Base-by-base conservation (phyloP, 2,888 invertebrate genomes). In the Phortica okadai region DNA sequence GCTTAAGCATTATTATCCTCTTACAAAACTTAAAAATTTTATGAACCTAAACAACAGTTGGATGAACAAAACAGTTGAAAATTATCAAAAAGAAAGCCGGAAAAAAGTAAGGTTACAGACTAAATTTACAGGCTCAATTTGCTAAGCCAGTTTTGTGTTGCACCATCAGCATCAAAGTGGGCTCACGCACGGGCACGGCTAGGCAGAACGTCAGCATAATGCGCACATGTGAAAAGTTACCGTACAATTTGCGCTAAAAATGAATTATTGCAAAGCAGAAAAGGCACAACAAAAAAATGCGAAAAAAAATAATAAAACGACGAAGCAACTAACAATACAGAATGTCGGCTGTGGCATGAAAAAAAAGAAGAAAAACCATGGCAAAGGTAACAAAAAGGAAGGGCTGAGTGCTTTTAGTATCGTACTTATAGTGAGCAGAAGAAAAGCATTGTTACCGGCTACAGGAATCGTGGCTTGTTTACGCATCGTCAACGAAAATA, bases 241-340 rank as follows among this genome's bases (percentile, higher is more conserved):
- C 25, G 7, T 50, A 81, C 79, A 86, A 84, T 84, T 84, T 86
- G 84, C 78, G 82, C 84, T 78, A 79, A 87, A 87, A 87, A 87
- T 89, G 88, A 88, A 87, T 88, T 89, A 88, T 89, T 86, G 81
- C 83, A 82, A 78, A 80, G 79, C 78, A 79, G 76, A 54, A 75
- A 84, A 84, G 82, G 79, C 77, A 82, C 81, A 85, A 86, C 84
- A 14, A 33, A 6, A 10, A 70, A 21, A 21, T 2, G 21, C 2
- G 25, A 50, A 70, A 50, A 10, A 41, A 41, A 41, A 66, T n/a
- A n/a, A 66, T 25, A 66, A 66, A 66, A 66, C 8, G 4, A 59
- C 6, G 21, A 59, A 56, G 11, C n/a, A 62, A 25, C n/a, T 33
- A 16, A 42, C 7, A 42, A 41, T 41, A 41, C 33, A 33, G 42